Base-by-base conservation (phyloP, 2,888 invertebrate species). In the Nomada goodeniana region DNA sequence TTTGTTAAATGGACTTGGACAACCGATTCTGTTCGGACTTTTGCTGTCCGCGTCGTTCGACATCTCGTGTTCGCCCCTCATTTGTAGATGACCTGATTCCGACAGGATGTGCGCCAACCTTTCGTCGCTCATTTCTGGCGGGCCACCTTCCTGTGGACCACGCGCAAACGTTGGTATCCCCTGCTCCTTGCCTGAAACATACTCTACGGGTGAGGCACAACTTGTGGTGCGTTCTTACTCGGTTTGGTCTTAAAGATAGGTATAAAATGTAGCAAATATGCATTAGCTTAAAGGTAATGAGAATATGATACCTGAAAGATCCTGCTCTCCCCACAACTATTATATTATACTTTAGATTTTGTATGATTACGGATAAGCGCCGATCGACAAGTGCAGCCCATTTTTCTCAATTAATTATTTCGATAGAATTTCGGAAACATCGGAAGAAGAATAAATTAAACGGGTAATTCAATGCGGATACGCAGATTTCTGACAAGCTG, bases 71-170 rank as follows among this genome's bases (percentile, higher is more conserved):
- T 95, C 85, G 94, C 94, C 73, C 94, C 95, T 95, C 94, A 97
- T 97, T 96, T 98, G 98, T 91, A 98, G 96, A 90, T 98, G 97
- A 71, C 98, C 97, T 29, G 99, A 98, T 92, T 99, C 99, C 92
- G 96, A 97, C 79, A 99, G 96, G 92, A 99, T 98, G 94, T 98
- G 98, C 67, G 97, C 97, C 86, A 99, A 96, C 85, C 99, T 95
- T 91, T 99, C 99, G 92, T 99, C 99, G 44, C 98, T 98, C 90
- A 96, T 96, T 88, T 96, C 96, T 93, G 97, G 96, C 71, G 96
- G 95, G 71, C 97, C 97, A 85, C 93, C 91, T 80, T 93, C 93
- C 87, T 93, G 93, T 76, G 93, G 92, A 63, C 96, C 95, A 80
- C 97, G 96, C 71, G 96, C 96, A 93, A 97, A 98, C 47, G 96